Base-by-base conservation (phyloP, 2,888 invertebrate genomes). In the Frankliniella intonsa region DNA sequence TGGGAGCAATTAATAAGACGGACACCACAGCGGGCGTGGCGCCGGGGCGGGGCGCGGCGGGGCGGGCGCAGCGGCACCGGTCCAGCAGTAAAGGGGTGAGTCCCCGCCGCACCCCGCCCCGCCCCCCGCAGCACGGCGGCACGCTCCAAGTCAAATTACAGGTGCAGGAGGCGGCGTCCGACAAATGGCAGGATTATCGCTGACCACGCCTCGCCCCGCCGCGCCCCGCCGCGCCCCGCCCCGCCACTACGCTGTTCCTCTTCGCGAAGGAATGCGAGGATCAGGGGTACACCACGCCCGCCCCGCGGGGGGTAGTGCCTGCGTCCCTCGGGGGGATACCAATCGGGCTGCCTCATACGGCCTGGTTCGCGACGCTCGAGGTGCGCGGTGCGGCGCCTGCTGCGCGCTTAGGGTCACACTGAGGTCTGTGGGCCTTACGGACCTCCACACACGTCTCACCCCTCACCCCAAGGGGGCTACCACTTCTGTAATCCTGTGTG, bases 31-130 rank as follows among this genome's bases (percentile, higher is more conserved):
- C 17, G 38, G 38, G 8, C 55, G 55, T 55, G 55, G 14, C 55
- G 50, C 27, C 27, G 22, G 25, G 80, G 12, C 80, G 50, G 11
- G 86, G 86, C 86, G 85, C 55, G 76, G 50, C 50, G 19, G 7
- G 38, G 27, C 50, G 50, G 14, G 22, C 14, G 38, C 27, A 27
- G 80, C 22, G 12, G 38, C 80, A 3, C 38, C 38, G 5, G 38
- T 38, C 38, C 50, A 50, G 38, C 1, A 7, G 80, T 8, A 27
- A 27, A 14, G 50, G 38, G 80, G 38, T 50, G 55, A 19, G 22
- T 80, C 80, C 38, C 11, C 38, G 38, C 38, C 38, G 3, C 38
- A 5, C 38, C 38, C 38, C 38, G 38, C 80, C 80, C 81, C 55
- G 55, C 81, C 9, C 55, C 11, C 51, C 81, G 25, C 81, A 11